A percentile compares a stretch with the other conserved stretches of the same genome.
Conservation (phyloP, 2,797 vertebrate species). For the Pyrocephalus nanus region DNA sequence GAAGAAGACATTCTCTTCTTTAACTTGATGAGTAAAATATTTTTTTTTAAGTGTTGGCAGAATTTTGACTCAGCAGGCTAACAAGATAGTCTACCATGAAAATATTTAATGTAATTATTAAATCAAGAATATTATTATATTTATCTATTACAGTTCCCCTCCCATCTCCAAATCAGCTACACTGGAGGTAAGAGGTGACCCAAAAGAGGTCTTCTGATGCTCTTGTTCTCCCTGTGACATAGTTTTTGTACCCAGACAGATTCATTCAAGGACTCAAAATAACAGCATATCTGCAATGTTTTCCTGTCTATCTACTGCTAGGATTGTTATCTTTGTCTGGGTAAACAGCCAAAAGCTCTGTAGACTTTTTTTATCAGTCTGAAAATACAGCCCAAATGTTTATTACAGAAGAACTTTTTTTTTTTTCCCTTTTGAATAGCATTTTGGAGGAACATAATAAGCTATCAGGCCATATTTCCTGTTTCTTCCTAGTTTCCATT, state of each 20-base stretch:
- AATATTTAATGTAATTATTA: background rate
- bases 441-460: background rate
- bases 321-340: background rate
- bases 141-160: accelerated
- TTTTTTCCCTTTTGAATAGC: background rate
- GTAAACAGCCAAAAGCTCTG: background rate
- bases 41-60: background rate
- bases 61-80: background rate
- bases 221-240: background rate
- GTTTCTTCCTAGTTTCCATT: background rate
- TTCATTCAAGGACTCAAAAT: background rate
- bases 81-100: background rate
- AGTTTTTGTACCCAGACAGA: background rate
- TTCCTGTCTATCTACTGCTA: background rate
- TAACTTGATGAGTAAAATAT: background rate
- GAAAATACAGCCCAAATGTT: background rate
- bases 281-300: background rate
- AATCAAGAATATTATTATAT: background rate
- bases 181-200: background rate
- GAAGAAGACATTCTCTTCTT: background rate
- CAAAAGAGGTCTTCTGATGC: background rate
- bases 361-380: background rate
- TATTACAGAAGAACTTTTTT: background rate
- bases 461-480: background rate
- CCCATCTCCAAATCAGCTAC: background rate